These are phyloP conservation scores for Tinea pellionella DNA, from an alignment of 2,888 invertebrate genomes.

Conservation along the genomic window DNA sequence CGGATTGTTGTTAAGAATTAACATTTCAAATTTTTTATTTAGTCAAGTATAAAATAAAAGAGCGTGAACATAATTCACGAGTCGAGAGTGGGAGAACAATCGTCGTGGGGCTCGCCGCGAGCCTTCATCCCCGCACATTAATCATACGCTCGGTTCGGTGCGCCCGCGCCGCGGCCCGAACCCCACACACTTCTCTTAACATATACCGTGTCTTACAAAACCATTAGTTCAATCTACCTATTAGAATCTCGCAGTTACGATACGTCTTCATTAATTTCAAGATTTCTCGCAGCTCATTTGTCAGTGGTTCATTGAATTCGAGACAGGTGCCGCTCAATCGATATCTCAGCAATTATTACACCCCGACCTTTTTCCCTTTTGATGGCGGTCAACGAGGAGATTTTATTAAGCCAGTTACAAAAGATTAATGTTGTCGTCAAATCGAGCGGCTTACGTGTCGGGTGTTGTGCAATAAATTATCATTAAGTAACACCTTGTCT, in stretches of 20 bases:
- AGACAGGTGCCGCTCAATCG: not conserved
- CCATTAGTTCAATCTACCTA: conserved; percentile 12
- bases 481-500: conserved; percentile 62
- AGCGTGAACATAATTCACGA: conserved; percentile 15
- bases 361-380: conserved; percentile 25
- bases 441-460: conserved; percentile 36
- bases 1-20: conserved; percentile 28
- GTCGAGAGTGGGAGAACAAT: conserved; percentile 15
- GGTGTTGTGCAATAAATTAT: conserved; percentile 61
- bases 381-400: conserved; percentile 18
- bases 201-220: conserved; percentile 51
- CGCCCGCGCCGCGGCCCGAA: conserved; percentile 32
- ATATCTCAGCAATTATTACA: conserved; percentile 1
- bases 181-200: conserved; percentile 37
- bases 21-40: conserved; percentile 37
- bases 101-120: conserved; percentile 25
- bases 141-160: conserved; percentile 41
- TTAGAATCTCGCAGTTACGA: conserved; percentile 22
- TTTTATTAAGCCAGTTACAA: conserved; percentile 48
- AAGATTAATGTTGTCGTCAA: conserved; percentile 59
- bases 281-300: conserved; percentile 49
- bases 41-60: conserved; percentile 19
- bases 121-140: conserved; percentile 38
- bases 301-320: conserved; percentile 31
- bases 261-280: conserved; percentile 55